A percentile compares a stretch with the other conserved stretches of the same genome.
Conservation (phyloP, 53 echinoderm and acorn worm genomes). For the Actinopyga echinites region DNA sequence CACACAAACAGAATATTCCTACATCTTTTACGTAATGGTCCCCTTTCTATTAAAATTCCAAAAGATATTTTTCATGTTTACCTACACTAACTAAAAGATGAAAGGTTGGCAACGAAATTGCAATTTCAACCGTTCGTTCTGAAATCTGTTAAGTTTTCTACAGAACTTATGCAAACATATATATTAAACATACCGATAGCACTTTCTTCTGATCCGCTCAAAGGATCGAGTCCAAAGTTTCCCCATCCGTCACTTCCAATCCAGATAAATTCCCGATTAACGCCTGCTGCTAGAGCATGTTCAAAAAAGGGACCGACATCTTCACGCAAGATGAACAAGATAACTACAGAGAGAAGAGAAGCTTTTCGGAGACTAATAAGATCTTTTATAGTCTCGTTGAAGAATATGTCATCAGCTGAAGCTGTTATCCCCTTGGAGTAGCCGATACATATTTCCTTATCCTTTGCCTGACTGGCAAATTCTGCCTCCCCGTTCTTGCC, state of each 20-base stretch:
- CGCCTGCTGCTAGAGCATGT: slow-evolving; percentile 48
- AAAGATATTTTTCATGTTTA: too few species aligned
- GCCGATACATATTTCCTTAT: slow-evolving; percentile 70
- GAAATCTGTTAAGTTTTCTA: too few species aligned
- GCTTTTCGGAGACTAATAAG: neutral
- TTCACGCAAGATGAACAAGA: slow-evolving; percentile 83
- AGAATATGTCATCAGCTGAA: slow-evolving; percentile 18
- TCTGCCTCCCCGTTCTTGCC: slow-evolving; percentile 78
- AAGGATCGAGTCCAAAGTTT: slow-evolving; percentile 68
- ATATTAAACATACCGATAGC: slow-evolving; percentile 70
- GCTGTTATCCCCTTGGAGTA: slow-evolving; percentile 59
- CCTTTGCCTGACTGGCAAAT: slow-evolving; percentile 54
- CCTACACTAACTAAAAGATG: too few species aligned
- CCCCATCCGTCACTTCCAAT: slow-evolving; percentile 97
- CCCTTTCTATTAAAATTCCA: too few species aligned
- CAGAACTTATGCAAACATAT: too few species aligned
- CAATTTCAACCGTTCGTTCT: too few species aligned
- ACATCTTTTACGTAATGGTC: too few species aligned
- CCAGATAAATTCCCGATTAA: slow-evolving; percentile 77
- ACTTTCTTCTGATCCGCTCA: slow-evolving; percentile 58
- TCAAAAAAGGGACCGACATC: slow-evolving; percentile 65
- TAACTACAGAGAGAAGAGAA: slow-evolving; percentile 59
- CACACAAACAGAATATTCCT: too few species aligned
- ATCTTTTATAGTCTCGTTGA: neutral
- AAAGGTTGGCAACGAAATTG: too few species aligned